A percentile compares a stretch with the other conserved stretches of the same genome.
Evolutionary conservation across 2,113 vertebrate species (phyloP).

Genomic region (Phainopepla nitens): DNA sequence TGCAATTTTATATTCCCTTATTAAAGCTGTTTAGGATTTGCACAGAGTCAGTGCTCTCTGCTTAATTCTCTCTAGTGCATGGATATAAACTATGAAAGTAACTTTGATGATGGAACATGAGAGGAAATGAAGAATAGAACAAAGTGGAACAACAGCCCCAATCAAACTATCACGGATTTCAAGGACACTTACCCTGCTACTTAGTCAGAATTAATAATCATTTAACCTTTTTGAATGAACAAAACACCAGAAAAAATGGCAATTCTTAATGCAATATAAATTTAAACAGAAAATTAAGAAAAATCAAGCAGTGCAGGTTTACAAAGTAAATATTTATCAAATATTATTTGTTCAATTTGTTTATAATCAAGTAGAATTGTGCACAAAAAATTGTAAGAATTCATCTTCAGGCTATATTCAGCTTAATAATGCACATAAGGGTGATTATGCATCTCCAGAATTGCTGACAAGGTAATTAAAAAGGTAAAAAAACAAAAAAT

Average conservation of each 20-base stretch:
- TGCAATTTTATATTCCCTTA: background rate
- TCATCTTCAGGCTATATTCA: background rate
- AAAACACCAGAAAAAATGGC: background rate
- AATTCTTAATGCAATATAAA: background rate
- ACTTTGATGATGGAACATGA: background rate
- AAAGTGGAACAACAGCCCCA: background rate
- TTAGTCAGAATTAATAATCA: background rate
- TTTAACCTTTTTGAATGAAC: background rate
- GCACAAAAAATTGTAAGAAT: background rate
- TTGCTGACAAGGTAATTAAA: background rate
- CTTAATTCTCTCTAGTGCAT: background rate
- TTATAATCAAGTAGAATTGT: background rate
- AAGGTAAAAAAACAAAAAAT: background rate
- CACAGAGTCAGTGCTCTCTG: background rate
- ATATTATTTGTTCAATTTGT: background rate
- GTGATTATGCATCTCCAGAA: background rate
- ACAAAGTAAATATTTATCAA: background rate
- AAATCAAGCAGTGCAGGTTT: background rate
- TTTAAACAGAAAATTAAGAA: background rate
- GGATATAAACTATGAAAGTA: background rate
- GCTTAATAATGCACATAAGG: background rate
- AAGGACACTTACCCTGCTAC: background rate
- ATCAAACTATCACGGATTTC: background rate
- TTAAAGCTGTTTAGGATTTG: background rate
- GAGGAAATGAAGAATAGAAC: background rate